Base-by-base conservation (phyloP, 2,797 vertebrate species). In the Hozukius guyotensis region DNA sequence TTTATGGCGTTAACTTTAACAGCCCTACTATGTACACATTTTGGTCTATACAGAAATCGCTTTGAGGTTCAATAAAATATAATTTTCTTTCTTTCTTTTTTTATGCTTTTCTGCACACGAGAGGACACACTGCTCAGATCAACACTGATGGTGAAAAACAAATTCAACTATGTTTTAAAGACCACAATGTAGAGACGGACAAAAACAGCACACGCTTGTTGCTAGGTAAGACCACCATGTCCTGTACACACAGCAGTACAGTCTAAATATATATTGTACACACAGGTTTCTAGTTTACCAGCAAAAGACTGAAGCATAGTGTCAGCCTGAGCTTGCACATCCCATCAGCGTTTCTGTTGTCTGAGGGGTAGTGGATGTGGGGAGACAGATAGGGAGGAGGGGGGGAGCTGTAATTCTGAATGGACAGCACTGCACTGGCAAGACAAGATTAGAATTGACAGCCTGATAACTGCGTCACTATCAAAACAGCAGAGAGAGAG, bases 371-470 rank as follows among this genome's bases (percentile, higher is more conserved):
- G 78, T 76, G 64, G 74, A 81, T 72, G 62, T 70, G 75, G 86
- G 72, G 77, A 85, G 74, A 78, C 61, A 73, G 75, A 65, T 46
- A 80, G 78, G 36, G 74, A 59, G 75, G 65, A 76, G 77, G 78
- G 84, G 61, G 89, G 84, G 42, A 61, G 91, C 86, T 88, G 89
- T 93, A 92, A 92, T 93, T 94, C 86, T 94, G 92, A 95, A 94
- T 93, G 92, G 91, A 91, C 93, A 92, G 92, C 89, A 84, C 90
- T 86, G 93, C 89, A 76, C 91, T 90, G 92, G 93, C 88, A 93
- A 91, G 91, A 93, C 89, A 90, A 94, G 94, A 94, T 95, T 95
- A 94, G 93, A 94, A 94, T 93, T 94, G 94, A 94, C 94, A 94
- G 91, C 61, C 90, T 90, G 92, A 94, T 94, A 95, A 94, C 92